A percentile compares a stretch with the other conserved stretches of the same genome.
Conservation (phyloP, 2,113 vertebrate species). For the Chaetura pelagica region DNA sequence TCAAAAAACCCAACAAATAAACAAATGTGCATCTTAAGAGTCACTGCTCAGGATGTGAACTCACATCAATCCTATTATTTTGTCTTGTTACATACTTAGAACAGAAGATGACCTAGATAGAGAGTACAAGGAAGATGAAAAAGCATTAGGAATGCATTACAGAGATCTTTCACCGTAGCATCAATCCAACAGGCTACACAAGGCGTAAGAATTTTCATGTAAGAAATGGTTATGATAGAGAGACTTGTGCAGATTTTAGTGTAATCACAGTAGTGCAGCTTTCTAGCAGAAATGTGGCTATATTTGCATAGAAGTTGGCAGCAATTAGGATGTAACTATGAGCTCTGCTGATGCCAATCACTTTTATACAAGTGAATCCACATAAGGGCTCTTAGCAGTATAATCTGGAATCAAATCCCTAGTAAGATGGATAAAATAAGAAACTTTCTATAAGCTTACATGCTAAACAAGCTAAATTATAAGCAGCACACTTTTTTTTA, state of each 20-base stretch:
- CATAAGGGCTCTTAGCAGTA: not conserved
- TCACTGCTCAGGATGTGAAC: not conserved
- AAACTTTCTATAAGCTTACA: not conserved
- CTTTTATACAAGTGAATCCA: not conserved
- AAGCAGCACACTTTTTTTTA: not conserved
- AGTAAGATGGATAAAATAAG: not conserved
- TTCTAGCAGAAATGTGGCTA: not conserved
- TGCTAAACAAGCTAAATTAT: not conserved
- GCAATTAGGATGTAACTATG: not conserved
- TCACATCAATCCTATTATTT: not conserved
- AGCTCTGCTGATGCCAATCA: not conserved
- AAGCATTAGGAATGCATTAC: not conserved
- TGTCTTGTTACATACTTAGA: not conserved
- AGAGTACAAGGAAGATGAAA: not conserved
- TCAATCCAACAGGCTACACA: not conserved
- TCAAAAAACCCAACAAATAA: not conserved
- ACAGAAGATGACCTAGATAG: not conserved
- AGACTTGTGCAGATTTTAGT: not conserved
- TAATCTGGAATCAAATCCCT: not conserved
- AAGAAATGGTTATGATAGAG: not conserved
- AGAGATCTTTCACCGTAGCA: not conserved
- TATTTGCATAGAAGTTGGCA: not conserved
- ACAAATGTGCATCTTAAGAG: not conserved
- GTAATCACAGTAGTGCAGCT: not conserved
- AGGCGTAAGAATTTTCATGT: not conserved